A percentile compares a stretch with the other conserved stretches of the same genome.
These are phyloP conservation scores for Euleptes europaea DNA, from an alignment of 2,113 vertebrate species.

Conservation along the genomic window DNA sequence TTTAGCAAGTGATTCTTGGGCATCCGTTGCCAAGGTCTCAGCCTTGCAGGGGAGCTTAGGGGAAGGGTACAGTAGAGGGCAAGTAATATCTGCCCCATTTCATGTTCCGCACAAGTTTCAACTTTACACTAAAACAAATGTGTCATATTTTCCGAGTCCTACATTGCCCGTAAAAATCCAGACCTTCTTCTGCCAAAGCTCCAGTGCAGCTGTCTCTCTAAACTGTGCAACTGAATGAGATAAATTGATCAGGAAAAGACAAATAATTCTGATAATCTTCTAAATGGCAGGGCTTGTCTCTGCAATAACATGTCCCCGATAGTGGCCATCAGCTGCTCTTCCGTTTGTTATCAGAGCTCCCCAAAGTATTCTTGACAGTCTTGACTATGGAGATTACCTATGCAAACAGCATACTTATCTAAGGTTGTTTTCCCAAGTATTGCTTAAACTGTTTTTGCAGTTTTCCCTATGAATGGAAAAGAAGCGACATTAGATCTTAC, in stretches of 20 bases:
- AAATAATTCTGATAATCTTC: constrained; percentile 16
- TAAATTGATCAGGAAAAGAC: constrained; percentile 6
- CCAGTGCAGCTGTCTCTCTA: background rate
- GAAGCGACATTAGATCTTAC: background rate
- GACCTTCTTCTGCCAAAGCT: background rate
- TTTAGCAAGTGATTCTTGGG: background rate
- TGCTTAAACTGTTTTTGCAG: background rate
- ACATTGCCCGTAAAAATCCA: no score
- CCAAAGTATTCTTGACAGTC: constrained; percentile 11
- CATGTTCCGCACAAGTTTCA: no score
- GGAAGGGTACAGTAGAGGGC: background rate
- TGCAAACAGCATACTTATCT: background rate
- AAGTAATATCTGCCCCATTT: background rate
- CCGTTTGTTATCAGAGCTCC: background rate
- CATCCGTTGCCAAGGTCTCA: background rate
- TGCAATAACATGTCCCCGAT: background rate
- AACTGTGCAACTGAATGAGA: background rate
- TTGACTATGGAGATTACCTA: background rate
- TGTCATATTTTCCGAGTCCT: no score
- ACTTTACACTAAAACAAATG: no score
- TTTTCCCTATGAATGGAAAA: background rate
- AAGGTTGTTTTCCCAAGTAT: background rate
- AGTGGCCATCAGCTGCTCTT: background rate
- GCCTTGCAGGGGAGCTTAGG: background rate
- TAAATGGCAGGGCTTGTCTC: constrained; percentile 1